Percentiles rank a stretch among this genome's conserved stretches.
These are phyloP conservation scores for Bicyclus anynana DNA, from an alignment of 1,140 invertebrate species.

Conservation along the genomic window DNA sequence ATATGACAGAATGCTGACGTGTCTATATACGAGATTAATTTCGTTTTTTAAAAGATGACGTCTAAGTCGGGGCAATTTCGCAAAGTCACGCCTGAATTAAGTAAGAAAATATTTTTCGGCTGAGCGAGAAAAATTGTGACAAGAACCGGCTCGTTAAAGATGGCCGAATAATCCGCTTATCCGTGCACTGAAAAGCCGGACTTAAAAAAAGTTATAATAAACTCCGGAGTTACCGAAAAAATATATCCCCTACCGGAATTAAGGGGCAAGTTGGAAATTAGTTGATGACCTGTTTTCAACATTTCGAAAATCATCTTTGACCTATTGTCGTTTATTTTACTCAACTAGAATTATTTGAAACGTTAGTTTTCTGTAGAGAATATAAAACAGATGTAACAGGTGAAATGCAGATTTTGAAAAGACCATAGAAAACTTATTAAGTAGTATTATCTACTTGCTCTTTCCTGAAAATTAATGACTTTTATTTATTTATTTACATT, in stretches of 20 bases:
- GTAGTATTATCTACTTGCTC: too few relatives aligned
- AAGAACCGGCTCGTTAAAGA: conserved; percentile 19
- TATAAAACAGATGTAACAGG: too few relatives aligned
- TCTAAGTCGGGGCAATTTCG: conserved; percentile 21
- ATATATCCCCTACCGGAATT: background rate
- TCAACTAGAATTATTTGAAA: too few relatives aligned
- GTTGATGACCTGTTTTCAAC: background rate
- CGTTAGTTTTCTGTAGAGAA: too few relatives aligned
- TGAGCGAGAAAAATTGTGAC: conserved; percentile 10
- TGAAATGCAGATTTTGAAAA: too few relatives aligned
- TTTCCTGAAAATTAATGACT: too few relatives aligned
- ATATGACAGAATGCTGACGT: conserved; percentile 3
- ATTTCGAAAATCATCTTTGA: too few relatives aligned
- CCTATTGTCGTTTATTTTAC: too few relatives aligned
- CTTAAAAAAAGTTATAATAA: conserved; percentile 1
- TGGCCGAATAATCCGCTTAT: conserved; percentile 12
- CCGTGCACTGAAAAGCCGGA: conserved; percentile 1
- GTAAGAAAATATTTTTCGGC: conserved; percentile 22
- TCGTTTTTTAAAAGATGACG: conserved; percentile 2
- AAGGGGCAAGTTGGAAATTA: background rate
- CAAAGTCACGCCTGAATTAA: conserved; percentile 32
- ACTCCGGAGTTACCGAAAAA: background rate
- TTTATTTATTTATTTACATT: too few relatives aligned
- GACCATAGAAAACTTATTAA: too few relatives aligned
- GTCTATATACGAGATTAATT: conserved; percentile 27